Base-by-base conservation (phyloP, 2,888 invertebrate genomes). In the Erebia palarica region DNA sequence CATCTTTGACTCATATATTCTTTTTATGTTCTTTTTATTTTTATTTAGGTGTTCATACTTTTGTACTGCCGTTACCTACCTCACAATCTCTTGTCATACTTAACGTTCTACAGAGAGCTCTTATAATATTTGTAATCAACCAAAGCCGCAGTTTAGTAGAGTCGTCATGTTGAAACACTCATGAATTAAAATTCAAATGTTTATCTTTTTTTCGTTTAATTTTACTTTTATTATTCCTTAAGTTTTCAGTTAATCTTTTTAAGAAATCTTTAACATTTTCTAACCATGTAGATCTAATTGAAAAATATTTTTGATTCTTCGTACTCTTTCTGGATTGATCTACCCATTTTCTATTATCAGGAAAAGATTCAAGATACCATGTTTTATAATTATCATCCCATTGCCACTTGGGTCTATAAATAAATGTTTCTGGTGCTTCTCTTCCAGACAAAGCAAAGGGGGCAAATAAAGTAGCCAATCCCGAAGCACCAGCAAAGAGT, bases 401-500 rank as follows among this genome's bases (percentile, higher is more conserved):
- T 75, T 92, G 93, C 94, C 94, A 94, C 16, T 94, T 90, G 27
- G 95, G 94, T 61, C 82, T 89, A 72, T 93, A 89, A 1, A 89
- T 72, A 78, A 85, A 81, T 73, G 85, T 71, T 78, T 90, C 86
- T 10, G 92, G 89, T 21, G 91, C 87, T 78, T 91, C 86, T 76
- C 93, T 86, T 1, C 85, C 93, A 61, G 89, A 90, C 0, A 96
- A 88, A 76, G 94, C 93, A 94, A 94, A 96, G 0, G 96, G 96
- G 70, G 96, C 94, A 74, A 96, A 86, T 60, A 95, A 91, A 0
- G 95, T 91, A 1, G 95, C 94, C 16, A 95, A 82, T 0, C 95
- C 94, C 14, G 96, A 94, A 0, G 95, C 92, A 0, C 95, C 94
- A 1, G 95, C 94, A 65, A 96, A 94, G 55, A 96, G 86, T 66